Conservation (phyloP, 1,140 invertebrate species). For the Amyelois transitella region DNA sequence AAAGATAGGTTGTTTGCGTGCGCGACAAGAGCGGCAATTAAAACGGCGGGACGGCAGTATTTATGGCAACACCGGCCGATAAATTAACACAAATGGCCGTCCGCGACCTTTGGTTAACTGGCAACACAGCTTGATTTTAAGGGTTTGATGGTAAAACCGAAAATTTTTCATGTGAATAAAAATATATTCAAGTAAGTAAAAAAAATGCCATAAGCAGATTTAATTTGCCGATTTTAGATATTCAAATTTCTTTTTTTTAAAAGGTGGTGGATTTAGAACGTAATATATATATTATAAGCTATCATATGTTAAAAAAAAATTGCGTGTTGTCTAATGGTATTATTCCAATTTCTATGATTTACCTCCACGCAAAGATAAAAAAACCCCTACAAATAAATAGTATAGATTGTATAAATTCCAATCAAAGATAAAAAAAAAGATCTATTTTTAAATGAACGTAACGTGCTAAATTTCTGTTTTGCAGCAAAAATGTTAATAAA, state of each 20-base stretch:
- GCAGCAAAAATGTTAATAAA: neutral
- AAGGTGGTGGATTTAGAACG: neutral
- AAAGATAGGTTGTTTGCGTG: constrained; percentile 20
- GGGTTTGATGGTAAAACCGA: neutral
- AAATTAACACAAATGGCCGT: constrained; percentile 25
- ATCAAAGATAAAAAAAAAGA: no score
- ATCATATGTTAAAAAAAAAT: no score
- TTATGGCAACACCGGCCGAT: constrained; percentile 29
- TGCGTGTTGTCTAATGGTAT: no score
- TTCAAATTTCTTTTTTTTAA: neutral
- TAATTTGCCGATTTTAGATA: neutral
- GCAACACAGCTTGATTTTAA: constrained; percentile 5
- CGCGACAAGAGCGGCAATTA: constrained; percentile 29
- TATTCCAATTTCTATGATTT: no score
- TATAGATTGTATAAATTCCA: no score
- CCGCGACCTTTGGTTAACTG: constrained; percentile 10
- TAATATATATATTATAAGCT: no score
- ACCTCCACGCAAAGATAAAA: no score
- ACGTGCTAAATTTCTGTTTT: neutral
- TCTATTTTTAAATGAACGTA: no score
- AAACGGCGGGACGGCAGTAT: constrained; percentile 22
- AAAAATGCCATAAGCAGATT: no score
- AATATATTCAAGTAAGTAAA: no score
- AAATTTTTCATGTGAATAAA: neutral
- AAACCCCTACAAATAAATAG: no score